phyloP scores from a whole-genome alignment of 2,797 vertebrate genomes.

The Peromyscus attwateri region DNA sequence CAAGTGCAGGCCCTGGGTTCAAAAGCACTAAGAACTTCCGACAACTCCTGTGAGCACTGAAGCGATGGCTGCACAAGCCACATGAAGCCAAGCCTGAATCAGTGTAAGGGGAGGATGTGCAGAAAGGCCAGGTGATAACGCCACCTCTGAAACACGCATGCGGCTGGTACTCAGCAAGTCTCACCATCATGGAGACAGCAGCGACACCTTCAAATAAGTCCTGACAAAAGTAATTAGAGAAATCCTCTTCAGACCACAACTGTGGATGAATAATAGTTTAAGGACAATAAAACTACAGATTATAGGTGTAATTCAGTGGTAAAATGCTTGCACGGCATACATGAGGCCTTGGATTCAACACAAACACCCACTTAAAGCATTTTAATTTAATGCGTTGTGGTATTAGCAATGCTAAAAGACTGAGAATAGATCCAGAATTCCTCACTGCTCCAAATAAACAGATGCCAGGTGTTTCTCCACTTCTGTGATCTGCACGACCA shows the following conservation, averaged over 20 bases:
- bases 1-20: neutral
- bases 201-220: neutral
- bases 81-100: neutral
- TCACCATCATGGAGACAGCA: neutral
- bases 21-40: neutral
- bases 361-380: neutral
- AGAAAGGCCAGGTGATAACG: neutral
- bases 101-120: neutral
- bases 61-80: neutral
- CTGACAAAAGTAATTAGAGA: conserved; percentile 26
- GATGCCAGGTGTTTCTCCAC: neutral
- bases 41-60: neutral
- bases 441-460: neutral
- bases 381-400: neutral
- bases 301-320: neutral
- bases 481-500: neutral
- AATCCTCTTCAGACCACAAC: conserved; percentile 27
- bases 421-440: neutral
- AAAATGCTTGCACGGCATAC: neutral
- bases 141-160: neutral
- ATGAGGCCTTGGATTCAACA: neutral
- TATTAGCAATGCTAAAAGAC: neutral
- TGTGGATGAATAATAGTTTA: neutral
- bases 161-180: neutral
- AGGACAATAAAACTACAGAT: neutral